Percentiles rank a stretch among this genome's conserved stretches.
These are phyloP conservation scores for Cettia cetti DNA, from an alignment of 2,113 vertebrate genomes.

Conservation along the genomic window DNA sequence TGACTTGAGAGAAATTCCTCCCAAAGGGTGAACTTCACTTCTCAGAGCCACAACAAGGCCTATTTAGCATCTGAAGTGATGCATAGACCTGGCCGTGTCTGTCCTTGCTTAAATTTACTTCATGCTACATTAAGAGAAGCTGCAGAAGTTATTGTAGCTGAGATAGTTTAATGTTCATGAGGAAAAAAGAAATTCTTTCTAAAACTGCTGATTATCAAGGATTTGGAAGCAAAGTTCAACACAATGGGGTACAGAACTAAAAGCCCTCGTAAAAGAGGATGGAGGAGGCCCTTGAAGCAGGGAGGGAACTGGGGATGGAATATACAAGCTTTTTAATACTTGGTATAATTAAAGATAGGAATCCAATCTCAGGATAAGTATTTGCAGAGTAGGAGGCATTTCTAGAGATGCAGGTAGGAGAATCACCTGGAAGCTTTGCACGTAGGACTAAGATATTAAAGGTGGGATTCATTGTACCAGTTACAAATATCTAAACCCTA, in stretches of 20 bases:
- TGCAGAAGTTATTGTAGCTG: neutral
- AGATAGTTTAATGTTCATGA: neutral
- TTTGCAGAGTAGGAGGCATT: neutral
- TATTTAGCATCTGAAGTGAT: constrained; percentile 36
- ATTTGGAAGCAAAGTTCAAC: neutral
- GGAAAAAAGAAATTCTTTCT: neutral
- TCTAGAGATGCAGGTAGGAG: neutral
- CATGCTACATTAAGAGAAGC: constrained; percentile 23
- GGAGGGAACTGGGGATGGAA: neutral
- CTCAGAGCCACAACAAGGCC: constrained; percentile 2
- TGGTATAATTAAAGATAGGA: neutral
- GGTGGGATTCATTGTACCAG: neutral
- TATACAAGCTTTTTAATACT: neutral
- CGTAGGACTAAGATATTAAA: neutral
- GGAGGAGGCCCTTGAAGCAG: neutral
- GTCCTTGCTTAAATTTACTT: neutral
- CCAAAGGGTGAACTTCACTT: constrained; percentile 16
- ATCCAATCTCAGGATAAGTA: neutral
- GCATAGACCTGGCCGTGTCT: neutral
- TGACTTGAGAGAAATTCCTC: constrained; percentile 35
- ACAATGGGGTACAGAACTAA: neutral
- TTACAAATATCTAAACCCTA: neutral
- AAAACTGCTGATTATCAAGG: neutral
- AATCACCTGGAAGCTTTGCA: neutral
- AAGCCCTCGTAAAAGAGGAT: neutral